Percentiles rank a stretch among this genome's conserved stretches.
Conservation (phyloP, 2,888 invertebrate species). For the Heliconius cydno region DNA sequence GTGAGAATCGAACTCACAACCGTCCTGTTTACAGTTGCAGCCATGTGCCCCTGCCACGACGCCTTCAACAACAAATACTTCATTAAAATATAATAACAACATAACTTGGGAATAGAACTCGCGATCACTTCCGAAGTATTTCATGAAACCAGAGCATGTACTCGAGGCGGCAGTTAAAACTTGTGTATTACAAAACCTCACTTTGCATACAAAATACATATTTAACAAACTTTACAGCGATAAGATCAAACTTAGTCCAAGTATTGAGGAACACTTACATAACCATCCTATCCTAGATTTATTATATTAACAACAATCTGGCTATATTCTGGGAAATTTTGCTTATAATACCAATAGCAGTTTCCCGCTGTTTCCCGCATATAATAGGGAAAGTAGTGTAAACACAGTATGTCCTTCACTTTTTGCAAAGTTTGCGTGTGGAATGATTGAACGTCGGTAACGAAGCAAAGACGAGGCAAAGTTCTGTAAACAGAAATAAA, state of each 20-base stretch:
- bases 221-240: conserved; percentile 30
- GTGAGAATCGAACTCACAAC: background rate
- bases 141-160: conserved; percentile 18
- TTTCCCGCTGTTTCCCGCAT: background rate
- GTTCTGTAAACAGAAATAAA: too few species aligned
- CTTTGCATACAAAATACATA: conserved; percentile 45
- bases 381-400: background rate
- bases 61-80: background rate
- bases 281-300: conserved; percentile 2
- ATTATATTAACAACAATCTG: conserved; percentile 11
- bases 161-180: conserved; percentile 23
- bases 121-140: conserved; percentile 1
- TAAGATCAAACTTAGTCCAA: conserved; percentile 23
- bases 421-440: background rate
- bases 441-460: too few species aligned
- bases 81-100: conserved; percentile 5
- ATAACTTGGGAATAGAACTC: conserved; percentile 3
- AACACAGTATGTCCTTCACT: background rate
- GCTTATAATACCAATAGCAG: background rate
- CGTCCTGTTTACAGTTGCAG: background rate
- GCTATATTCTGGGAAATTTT: background rate
- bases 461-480: too few species aligned
- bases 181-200: conserved; percentile 36
- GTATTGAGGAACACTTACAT: conserved; percentile 8
- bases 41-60: too few species aligned